Base-by-base conservation (phyloP, 2,113 vertebrate species). In the Himantopus leucocephalus region DNA sequence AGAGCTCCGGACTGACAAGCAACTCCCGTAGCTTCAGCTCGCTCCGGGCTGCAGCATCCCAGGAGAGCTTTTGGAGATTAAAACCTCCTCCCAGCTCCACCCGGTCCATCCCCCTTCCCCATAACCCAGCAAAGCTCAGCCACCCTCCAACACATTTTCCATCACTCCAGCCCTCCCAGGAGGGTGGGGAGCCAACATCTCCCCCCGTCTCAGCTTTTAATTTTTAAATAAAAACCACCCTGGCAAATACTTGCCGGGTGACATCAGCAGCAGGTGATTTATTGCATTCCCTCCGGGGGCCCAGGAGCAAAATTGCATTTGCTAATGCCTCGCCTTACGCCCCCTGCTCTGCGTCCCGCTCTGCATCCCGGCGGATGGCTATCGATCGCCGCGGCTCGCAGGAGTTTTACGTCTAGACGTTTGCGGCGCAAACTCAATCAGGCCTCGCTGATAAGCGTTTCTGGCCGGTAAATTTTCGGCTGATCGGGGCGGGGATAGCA, bases 331-430 rank as follows among this genome's bases (percentile, higher is more conserved):
- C 2, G 3, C 59, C 39, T 62, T 17, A 59, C 11, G 4, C 35
- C 77, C 60, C 35, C 9, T 0, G 62, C 74, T 59, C 76, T 2
- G 4, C 71, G 21, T 41, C 74, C 82, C 5, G 0, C 68, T 39
- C 94, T 1, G 2, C 53, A 27, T 10, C 63, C 52, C 85, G 50
- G 62, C 94, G 81, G 94, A 94, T 97, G 77, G 84, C 76, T 94
- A 97, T 97, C 82, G 94, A 98, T 98, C 85, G 52, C 50, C 5
- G 12, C 78, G 48, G 92, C 93, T 83, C 27, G 5, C 24, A 71
- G 83, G 86, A 75, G 53, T 62, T 95, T 86, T 24, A 50, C 4
- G 35, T 66, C 80, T 30, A 92, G 88, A 85, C 23, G 0, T 92
- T 92, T n/a, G 75, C 79, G 80, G 84, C 88, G 91, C 88, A 91